These are phyloP conservation scores for Pipistrellus kuhlii DNA, from an alignment of 2,797 vertebrate genomes.

Conservation along the genomic window DNA sequence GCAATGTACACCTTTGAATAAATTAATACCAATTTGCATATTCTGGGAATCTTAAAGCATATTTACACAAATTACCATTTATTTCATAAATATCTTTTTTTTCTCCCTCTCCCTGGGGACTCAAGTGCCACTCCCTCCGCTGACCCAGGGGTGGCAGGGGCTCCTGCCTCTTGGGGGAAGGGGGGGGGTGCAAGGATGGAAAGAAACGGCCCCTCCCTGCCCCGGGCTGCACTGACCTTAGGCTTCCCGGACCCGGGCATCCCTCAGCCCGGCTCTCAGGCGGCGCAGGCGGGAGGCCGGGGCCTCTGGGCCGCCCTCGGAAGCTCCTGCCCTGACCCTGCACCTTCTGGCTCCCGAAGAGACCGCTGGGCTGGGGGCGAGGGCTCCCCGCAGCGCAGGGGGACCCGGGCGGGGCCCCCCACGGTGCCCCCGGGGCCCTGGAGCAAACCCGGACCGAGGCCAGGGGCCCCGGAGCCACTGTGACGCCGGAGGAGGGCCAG, in stretches of 20 bases:
- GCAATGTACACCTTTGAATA: constrained; percentile 99
- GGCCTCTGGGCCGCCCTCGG: background rate
- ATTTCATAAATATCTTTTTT: constrained; percentile 98
- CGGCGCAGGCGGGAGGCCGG: background rate
- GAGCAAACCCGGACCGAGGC: constrained; percentile 45
- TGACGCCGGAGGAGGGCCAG: constrained; percentile 11
- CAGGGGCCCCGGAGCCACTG: constrained; percentile 34
- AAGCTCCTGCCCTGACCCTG: background rate
- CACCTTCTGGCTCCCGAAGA: background rate
- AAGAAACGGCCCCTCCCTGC: constrained; percentile 15
- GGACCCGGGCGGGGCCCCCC: background rate
- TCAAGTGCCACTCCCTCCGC: constrained; percentile 72
- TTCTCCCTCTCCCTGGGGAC: constrained; percentile 31
- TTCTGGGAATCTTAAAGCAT: constrained; percentile 97
- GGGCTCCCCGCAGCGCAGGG: background rate
- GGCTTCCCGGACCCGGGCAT: background rate
- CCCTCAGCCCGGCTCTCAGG: constrained; percentile 5
- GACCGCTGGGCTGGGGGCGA: background rate
- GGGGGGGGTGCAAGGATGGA: constrained; percentile 3
- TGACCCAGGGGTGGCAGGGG: constrained; percentile 50
- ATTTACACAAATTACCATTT: constrained; percentile 98
- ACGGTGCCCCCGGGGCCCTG: background rate
- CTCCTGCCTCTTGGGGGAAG: constrained; percentile 31
- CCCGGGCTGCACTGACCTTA: constrained; percentile 54
- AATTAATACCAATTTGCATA: constrained; percentile 99